These are phyloP conservation scores for Cataglyphis livida DNA, from an alignment of 2,888 invertebrate genomes.

Conservation along the genomic window DNA sequence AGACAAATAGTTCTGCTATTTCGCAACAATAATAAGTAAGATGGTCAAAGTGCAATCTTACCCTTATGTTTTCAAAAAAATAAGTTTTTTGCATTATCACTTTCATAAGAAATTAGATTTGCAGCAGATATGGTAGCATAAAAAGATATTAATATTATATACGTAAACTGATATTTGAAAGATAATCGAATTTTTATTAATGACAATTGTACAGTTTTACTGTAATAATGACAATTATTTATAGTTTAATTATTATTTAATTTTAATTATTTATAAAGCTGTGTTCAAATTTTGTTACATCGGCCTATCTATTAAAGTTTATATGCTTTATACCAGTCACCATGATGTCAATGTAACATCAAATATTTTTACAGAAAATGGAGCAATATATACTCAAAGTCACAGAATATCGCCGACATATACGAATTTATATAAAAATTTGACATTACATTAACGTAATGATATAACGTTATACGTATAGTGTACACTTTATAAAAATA, in stretches of 20 bases:
- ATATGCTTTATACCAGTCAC: not conserved
- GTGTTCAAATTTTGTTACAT: not conserved
- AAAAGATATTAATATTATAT: not conserved
- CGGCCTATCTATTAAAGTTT: not conserved
- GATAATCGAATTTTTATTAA: not conserved
- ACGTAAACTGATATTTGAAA: not conserved
- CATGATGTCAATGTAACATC: not conserved
- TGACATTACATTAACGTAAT: not conserved
- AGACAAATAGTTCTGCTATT: constrained; percentile 6
- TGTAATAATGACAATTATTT: not conserved
- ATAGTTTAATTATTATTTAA: not conserved
- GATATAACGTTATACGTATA: not conserved
- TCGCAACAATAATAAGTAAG: constrained; percentile 11
- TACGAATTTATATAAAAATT: not conserved
- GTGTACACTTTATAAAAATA: not conserved
- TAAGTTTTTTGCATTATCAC: not conserved
- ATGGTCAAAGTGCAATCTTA: not conserved
- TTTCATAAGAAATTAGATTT: not conserved
- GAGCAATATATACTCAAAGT: not conserved
- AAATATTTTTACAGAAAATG: not conserved
- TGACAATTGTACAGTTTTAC: not conserved
- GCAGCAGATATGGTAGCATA: not conserved
- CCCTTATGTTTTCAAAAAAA: not conserved
- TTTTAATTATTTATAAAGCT: not conserved
- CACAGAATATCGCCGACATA: not conserved